These are phyloP conservation scores for Scaptomyza tumidula DNA, from an alignment of 2,888 invertebrate species.

Conservation along the genomic window DNA sequence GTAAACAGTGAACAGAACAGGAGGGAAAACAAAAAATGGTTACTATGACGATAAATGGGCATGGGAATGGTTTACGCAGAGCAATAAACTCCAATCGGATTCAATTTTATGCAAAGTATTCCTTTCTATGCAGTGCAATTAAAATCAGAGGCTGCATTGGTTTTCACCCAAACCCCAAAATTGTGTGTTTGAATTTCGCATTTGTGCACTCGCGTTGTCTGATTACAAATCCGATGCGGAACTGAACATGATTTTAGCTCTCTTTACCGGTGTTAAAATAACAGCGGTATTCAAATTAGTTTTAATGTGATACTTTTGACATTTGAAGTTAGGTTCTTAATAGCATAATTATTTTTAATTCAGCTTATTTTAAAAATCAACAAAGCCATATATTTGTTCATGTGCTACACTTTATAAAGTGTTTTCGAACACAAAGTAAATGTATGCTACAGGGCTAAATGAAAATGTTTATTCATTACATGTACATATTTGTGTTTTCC, in stretches of 20 bases:
- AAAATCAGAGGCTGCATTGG: conserved; percentile 39
- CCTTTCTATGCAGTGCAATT: conserved; percentile 47
- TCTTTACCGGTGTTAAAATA: conserved; percentile 1
- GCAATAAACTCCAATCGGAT: conserved; percentile 22
- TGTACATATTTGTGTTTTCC: neutral
- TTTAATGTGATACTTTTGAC: neutral
- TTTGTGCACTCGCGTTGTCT: conserved; percentile 48
- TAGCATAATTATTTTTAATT: no score
- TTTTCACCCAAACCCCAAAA: conserved; percentile 3
- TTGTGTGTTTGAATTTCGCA: conserved; percentile 54
- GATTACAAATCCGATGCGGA: conserved; percentile 35
- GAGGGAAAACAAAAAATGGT: neutral
- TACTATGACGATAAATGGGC: conserved; percentile 1
- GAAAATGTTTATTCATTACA: neutral
- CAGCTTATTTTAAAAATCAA: neutral
- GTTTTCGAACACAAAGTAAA: neutral
- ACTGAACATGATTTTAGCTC: conserved; percentile 27
- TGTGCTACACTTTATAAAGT: neutral
- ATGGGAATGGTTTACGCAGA: conserved; percentile 15
- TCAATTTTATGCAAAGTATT: conserved; percentile 31
- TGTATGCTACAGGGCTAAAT: neutral
- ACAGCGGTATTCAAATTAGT: neutral
- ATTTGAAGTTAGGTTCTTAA: neutral
- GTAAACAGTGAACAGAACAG: conserved; percentile 86
- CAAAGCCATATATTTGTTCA: neutral